A percentile compares a stretch with the other conserved stretches of the same genome.
Conservation (phyloP, 2,113 vertebrate genomes). For the Etheostoma spectabile region DNA sequence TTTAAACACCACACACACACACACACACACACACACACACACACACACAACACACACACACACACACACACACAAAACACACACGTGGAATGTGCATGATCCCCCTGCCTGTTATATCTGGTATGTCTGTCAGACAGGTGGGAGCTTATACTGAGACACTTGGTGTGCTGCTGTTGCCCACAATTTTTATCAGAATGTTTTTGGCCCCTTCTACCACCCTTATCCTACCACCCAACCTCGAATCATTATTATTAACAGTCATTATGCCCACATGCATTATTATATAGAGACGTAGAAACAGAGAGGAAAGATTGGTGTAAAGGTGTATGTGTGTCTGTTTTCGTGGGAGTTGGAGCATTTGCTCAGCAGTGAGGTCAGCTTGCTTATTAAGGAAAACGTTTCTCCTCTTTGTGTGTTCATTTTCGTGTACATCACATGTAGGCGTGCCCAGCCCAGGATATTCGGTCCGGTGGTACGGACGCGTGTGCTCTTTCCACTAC, state of each 20-base stretch:
- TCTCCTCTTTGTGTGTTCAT: not conserved
- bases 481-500: slow-evolving; percentile 84
- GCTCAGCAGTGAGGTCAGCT: slow-evolving; percentile 47
- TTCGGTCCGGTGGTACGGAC: slow-evolving; percentile 94
- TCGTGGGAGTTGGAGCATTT: slow-evolving; percentile 31
- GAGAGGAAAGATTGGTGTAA: slow-evolving; percentile 33
- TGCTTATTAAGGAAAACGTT: slow-evolving; percentile 30
- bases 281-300: slow-evolving; percentile 53
- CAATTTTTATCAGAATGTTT: slow-evolving; percentile 75
- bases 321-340: slow-evolving; percentile 28
- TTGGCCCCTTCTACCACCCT: slow-evolving; percentile 64
- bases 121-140: slow-evolving; percentile 61
- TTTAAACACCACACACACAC: too few species aligned
- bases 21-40: slow-evolving; percentile 10
- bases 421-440: slow-evolving; percentile 54
- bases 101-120: slow-evolving; percentile 55
- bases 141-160: slow-evolving; percentile 36
- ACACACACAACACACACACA: slow-evolving; percentile 31
- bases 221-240: slow-evolving; percentile 55
- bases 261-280: slow-evolving; percentile 76
- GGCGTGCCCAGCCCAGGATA: slow-evolving; percentile 88
- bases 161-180: slow-evolving; percentile 20
- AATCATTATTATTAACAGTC: slow-evolving; percentile 80
- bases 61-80: slow-evolving; percentile 19
- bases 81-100: slow-evolving; percentile 53